These are phyloP conservation scores for Aphodius sticticus DNA, from an alignment of 2,888 invertebrate species.

Conservation along the genomic window DNA sequence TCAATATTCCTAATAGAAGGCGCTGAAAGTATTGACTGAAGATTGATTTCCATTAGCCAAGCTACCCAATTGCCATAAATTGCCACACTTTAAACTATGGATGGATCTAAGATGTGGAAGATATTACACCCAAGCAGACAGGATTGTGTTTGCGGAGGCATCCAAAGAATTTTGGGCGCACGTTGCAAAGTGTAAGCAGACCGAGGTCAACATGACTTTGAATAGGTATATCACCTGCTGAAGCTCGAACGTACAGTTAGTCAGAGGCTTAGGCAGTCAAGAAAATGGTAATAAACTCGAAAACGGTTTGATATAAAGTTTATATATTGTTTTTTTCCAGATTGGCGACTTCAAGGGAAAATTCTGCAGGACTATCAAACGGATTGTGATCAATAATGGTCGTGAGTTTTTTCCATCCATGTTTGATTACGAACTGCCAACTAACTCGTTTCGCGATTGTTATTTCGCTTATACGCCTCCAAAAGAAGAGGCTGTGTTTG, in stretches of 20 bases:
- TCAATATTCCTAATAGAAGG: constrained; percentile 42
- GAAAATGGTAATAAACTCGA: constrained; percentile 39
- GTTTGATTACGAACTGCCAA: constrained; percentile 53
- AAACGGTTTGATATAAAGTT: background rate
- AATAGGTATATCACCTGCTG: constrained; percentile 38
- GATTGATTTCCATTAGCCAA: constrained; percentile 58
- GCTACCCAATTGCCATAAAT: constrained; percentile 53
- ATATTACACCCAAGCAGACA: constrained; percentile 49
- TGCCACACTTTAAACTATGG: constrained; percentile 58
- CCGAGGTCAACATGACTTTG: constrained; percentile 37
- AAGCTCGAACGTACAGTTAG: constrained; percentile 48
- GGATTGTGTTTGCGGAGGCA: constrained; percentile 37
- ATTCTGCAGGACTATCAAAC: constrained; percentile 49
- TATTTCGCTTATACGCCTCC: constrained; percentile 55
- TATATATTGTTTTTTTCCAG: constrained; percentile 34
- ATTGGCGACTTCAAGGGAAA: constrained; percentile 37
- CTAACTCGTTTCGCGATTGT: constrained; percentile 51
- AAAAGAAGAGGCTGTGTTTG: constrained; percentile 51
- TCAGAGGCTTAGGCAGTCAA: constrained; percentile 44
- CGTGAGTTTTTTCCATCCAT: constrained; percentile 55
- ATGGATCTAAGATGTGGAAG: constrained; percentile 51
- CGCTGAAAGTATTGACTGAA: constrained; percentile 50
- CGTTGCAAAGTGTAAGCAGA: constrained; percentile 43
- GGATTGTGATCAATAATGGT: constrained; percentile 49
- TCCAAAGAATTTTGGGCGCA: constrained; percentile 47